Evolutionary conservation across 2,888 invertebrate genomes (phyloP), one percentile per base, ranked within the genome.

Genomic region (Macroteleia sp.): DNA sequence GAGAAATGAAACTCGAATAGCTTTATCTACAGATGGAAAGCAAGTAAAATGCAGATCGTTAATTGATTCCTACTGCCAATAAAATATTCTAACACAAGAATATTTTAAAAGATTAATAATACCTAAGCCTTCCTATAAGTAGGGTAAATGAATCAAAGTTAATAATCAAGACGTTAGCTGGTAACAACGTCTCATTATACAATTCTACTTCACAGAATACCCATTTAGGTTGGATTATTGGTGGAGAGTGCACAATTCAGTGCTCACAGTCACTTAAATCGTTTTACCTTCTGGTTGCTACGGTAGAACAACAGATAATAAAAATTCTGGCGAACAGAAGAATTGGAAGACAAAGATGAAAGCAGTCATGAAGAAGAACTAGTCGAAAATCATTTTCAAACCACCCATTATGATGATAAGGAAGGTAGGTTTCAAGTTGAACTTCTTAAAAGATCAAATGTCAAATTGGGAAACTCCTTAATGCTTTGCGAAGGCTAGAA

Each of bases 321-420:
- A 17, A 48, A 14, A 48, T 48, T 48, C 16, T 48, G 48, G 48
- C 48, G 30, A 9, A 30, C n/a, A 3, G 44, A 48, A 17, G 48
- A 48, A 25, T 9, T 44, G 2, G 44, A 25, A 3, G 16, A 2
- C 25, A 44, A 25, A 25, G 3, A 22, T n/a, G 25, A n/a, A 16
- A n/a, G 10, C 16, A 48, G 14, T 6, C 16, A 83, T 83, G 52
- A 52, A 20, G 25, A 52, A 20, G 52, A 32, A 5, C 8, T 20
- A 12, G 32, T 12, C 1, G 52, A 52, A 20, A 5, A 1, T 1
- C 50, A 52, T 12, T 52, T 52, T 19, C 34, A 52, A 17, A 8
- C 5, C 17, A 52, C 52, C 9, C 52, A 52, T 17, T 3, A 12
- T 10, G 34, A 34, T 34, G 34, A 32, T 12, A 14, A 4, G 22